Evolutionary conservation across 2,797 vertebrate genomes (phyloP).

Genomic region (Sebastes kiyomatsui): DNA sequence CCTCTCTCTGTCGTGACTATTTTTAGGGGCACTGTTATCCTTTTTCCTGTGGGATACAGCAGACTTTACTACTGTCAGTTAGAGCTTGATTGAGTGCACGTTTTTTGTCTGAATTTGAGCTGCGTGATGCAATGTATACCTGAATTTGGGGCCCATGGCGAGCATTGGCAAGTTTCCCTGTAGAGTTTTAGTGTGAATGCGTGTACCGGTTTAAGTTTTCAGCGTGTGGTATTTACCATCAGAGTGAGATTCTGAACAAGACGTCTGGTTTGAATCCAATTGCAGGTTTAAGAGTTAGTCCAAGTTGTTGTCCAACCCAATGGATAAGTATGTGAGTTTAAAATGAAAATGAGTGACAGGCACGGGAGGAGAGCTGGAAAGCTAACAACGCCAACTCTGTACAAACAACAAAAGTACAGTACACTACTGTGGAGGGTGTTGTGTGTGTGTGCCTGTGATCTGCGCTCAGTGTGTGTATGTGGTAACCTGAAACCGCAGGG

Average conservation of each 20-base stretch:
- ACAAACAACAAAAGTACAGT: slow-evolving; percentile 80
- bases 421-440: slow-evolving; percentile 68
- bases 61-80: slow-evolving; percentile 25
- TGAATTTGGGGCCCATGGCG: not conserved
- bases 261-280: slow-evolving; percentile 45
- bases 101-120: not conserved
- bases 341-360: slow-evolving; percentile 65
- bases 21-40: slow-evolving; percentile 44
- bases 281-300: slow-evolving; percentile 32
- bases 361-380: slow-evolving; percentile 56
- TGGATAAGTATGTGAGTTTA: slow-evolving; percentile 49
- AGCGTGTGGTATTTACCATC: slow-evolving; percentile 61
- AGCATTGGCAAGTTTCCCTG: slow-evolving; percentile 19
- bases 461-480: slow-evolving; percentile 60
- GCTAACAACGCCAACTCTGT: slow-evolving; percentile 66
- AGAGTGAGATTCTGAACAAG: slow-evolving; percentile 52
- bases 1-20: slow-evolving; percentile 40
- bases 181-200: slow-evolving; percentile 49
- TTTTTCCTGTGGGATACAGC: slow-evolving; percentile 26
- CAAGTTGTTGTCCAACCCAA: slow-evolving; percentile 37
- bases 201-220: slow-evolving; percentile 37
- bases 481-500: slow-evolving; percentile 81
- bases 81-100: not conserved
- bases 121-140: slow-evolving; percentile 10
- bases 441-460: slow-evolving; percentile 60